phyloP scores from a whole-genome alignment of 2,797 vertebrate species.

The Myotis myotis region DNA sequence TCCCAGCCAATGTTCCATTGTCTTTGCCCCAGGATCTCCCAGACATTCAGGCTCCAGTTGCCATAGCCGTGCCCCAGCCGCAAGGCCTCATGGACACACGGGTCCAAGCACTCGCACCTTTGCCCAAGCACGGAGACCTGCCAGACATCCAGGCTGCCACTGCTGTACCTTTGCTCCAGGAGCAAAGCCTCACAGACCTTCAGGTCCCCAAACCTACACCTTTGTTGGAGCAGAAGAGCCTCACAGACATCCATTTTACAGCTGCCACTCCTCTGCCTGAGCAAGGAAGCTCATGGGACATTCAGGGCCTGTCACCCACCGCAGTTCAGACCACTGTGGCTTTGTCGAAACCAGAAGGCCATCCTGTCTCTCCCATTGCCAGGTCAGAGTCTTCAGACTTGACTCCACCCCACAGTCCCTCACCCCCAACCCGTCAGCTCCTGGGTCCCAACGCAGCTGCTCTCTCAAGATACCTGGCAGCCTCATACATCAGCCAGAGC shows the following conservation, averaged over 20 bases:
- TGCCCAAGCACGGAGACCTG: not conserved
- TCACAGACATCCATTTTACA: rapidly evolving
- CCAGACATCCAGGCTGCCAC: not conserved
- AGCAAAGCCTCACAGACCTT: not conserved
- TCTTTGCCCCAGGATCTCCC: not conserved
- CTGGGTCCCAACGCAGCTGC: constrained; percentile 79
- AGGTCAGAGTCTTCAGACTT: constrained; percentile 46
- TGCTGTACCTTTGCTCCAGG: not conserved
- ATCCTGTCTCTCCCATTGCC: not conserved
- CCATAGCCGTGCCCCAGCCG: not conserved
- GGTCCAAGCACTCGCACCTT: not conserved
- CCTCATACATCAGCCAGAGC: constrained; percentile 91
- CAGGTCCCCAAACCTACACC: not conserved
- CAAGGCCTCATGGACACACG: not conserved
- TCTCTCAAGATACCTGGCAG: constrained; percentile 88
- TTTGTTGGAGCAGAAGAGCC: not conserved
- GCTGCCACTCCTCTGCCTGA: not conserved
- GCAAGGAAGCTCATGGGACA: not conserved
- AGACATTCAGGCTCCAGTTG: not conserved
- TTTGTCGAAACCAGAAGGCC: constrained; percentile 22
- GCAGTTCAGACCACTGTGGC: not conserved
- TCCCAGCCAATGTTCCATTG: rapidly evolving
- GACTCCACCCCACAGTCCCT: constrained; percentile 56
- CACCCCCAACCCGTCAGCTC: constrained; percentile 63
- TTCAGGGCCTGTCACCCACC: not conserved